Conservation (phyloP, 2,113 vertebrate genomes). For the Ceratotherium simum region DNA sequence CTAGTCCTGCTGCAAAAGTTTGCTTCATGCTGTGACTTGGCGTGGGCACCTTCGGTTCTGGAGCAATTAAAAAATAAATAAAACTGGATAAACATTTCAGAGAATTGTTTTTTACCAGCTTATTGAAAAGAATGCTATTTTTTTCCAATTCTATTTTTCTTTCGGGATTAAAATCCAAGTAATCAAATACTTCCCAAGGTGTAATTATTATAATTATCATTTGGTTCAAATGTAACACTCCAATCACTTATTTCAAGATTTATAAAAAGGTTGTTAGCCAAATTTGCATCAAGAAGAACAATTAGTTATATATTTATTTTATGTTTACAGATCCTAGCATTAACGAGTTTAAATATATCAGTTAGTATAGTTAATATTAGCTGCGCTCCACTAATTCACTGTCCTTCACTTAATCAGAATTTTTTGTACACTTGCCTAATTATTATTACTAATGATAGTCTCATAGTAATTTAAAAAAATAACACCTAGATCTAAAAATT, state of each 20-base stretch:
- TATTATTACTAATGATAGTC: neutral
- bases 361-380: neutral
- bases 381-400: neutral
- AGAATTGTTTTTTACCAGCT: conserved; percentile 11
- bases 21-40: neutral
- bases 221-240: conserved; percentile 13
- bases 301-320: conserved; percentile 3
- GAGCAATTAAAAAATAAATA: conserved; percentile 64
- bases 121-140: conserved; percentile 18
- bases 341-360: conserved; percentile 34
- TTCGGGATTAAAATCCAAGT: conserved; percentile 48
- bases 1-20: neutral
- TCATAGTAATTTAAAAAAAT: conserved; percentile 11
- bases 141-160: neutral
- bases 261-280: neutral
- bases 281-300: neutral
- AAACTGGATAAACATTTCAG: conserved; percentile 30
- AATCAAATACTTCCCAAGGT: neutral
- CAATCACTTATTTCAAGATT: neutral
- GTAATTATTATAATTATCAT: conserved; percentile 25
- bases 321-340: neutral
- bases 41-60: neutral
- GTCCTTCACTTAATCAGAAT: neutral
- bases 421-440: conserved; percentile 1
- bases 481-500: neutral